These are phyloP conservation scores for Drosophila seguyi DNA, from an alignment of 1,140 invertebrate genomes.

Conservation along the genomic window DNA sequence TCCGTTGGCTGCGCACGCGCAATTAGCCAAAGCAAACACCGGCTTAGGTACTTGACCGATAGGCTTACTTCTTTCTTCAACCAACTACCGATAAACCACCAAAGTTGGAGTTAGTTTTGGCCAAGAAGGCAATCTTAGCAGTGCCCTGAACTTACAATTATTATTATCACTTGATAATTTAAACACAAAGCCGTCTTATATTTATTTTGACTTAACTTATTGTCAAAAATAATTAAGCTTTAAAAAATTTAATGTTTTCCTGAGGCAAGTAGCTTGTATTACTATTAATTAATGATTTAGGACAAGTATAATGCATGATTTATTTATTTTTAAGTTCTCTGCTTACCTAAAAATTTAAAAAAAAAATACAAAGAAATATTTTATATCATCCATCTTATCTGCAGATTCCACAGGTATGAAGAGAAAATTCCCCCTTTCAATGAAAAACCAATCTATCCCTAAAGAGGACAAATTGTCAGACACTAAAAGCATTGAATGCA, in stretches of 20 bases:
- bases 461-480: conserved; percentile 12
- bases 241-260: neutral
- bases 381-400: neutral
- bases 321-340: neutral
- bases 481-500: conserved; percentile 37
- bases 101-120: conserved; percentile 2
- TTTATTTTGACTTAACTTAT: neutral
- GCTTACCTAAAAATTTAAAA: neutral
- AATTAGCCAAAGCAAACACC: conserved; percentile 74
- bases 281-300: neutral
- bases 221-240: neutral
- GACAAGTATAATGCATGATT: neutral
- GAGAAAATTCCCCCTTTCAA: neutral
- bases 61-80: conserved; percentile 10
- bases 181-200: neutral
- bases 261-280: neutral
- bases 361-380: neutral
- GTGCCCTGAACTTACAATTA: neutral
- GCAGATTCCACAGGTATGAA: neutral
- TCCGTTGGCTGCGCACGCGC: conserved; percentile 78
- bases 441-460: neutral
- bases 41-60: conserved; percentile 74
- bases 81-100: neutral
- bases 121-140: neutral
- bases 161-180: too few relatives aligned